Evolutionary conservation across 35 echinoderm and acorn worm species (phyloP).

Genomic region (Eucidaris tribuloides): DNA sequence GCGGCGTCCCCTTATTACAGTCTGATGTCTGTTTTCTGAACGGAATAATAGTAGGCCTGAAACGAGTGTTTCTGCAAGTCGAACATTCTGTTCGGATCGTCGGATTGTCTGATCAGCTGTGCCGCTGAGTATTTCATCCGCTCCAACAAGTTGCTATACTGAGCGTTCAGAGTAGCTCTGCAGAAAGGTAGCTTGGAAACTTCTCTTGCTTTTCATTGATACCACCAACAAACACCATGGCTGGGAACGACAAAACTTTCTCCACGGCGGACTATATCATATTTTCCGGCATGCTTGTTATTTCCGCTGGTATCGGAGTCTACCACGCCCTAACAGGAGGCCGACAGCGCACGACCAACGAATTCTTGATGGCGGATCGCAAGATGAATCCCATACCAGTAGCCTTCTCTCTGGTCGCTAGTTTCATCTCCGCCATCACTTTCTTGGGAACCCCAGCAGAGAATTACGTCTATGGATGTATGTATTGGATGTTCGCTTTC

Average conservation of each 20-base stretch:
- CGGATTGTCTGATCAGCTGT: too few species aligned
- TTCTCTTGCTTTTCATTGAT: too few species aligned
- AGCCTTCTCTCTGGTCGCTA: slow-evolving; percentile 49
- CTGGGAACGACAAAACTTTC: neutral
- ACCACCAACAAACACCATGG: neutral
- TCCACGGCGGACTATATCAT: slow-evolving; percentile 27
- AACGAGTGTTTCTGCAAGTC: too few species aligned
- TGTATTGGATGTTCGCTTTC: slow-evolving; percentile 50
- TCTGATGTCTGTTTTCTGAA: too few species aligned
- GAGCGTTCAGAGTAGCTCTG: too few species aligned
- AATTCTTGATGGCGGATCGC: slow-evolving; percentile 52
- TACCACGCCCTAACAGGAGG: slow-evolving; percentile 30
- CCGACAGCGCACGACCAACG: slow-evolving; percentile 24
- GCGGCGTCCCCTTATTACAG: too few species aligned
- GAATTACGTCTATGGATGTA: slow-evolving; percentile 34
- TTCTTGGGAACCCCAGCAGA: slow-evolving; percentile 60
- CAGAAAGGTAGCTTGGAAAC: too few species aligned
- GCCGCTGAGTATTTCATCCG: too few species aligned
- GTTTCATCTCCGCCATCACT: slow-evolving; percentile 68
- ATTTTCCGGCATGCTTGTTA: slow-evolving; percentile 20
- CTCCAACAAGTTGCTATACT: too few species aligned
- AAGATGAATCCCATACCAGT: slow-evolving; percentile 41
- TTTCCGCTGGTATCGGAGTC: slow-evolving; percentile 18
- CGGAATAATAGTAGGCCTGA: too few species aligned
- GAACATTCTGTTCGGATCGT: too few species aligned